Evolutionary conservation across 2,797 vertebrate species (phyloP).

Genomic region (Bradypodion pumilum): DNA sequence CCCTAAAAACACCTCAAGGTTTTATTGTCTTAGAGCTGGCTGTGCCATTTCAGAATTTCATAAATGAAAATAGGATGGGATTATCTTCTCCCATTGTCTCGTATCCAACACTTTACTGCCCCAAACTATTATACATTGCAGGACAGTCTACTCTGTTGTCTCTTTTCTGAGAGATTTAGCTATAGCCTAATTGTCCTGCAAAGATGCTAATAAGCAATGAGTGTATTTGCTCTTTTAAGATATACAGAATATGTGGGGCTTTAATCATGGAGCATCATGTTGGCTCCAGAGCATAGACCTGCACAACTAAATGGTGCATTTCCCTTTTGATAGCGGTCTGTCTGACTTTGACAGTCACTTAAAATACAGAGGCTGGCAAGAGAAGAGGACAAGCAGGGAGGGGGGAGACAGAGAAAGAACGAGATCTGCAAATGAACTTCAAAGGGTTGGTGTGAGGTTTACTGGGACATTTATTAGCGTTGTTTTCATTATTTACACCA

Average conservation of each 20-base stretch:
- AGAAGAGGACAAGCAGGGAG: conserved; percentile 45
- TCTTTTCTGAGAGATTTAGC: neutral
- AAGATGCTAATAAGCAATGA: neutral
- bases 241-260: neutral
- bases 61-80: neutral
- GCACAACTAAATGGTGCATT: conserved; percentile 40
- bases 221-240: neutral
- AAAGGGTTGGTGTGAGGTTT: conserved; percentile 83
- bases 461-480: conserved; percentile 80
- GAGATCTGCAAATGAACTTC: conserved; percentile 78
- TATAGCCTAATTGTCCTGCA: neutral
- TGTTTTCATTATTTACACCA: conserved; percentile 84
- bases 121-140: neutral
- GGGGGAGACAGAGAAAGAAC: conserved; percentile 55
- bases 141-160: neutral
- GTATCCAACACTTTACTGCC: neutral
- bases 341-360: conserved; percentile 41
- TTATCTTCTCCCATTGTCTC: neutral
- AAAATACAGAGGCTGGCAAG: conserved; percentile 33
- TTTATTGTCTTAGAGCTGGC: neutral
- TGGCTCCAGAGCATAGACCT: neutral
- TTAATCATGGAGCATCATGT: neutral
- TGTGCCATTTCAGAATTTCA: neutral
- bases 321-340: conserved; percentile 43
- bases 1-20: neutral